Conservation (phyloP, 2,113 vertebrate species). For the Gorsachius goisagi region DNA sequence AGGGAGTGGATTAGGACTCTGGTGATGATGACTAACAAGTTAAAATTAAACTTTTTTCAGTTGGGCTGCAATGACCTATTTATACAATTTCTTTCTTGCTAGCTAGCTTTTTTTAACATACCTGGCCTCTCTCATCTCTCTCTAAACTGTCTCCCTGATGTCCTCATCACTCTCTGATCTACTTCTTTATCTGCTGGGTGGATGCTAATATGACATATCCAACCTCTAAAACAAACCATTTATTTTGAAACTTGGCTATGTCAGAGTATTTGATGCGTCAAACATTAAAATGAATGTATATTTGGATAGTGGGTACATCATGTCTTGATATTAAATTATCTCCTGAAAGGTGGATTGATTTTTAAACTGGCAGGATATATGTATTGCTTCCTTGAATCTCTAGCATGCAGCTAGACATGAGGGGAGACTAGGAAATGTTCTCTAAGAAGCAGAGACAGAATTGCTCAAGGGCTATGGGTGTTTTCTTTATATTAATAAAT, state of each 20-base stretch:
- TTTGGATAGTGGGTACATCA: slow-evolving; percentile 33
- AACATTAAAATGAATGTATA: slow-evolving; percentile 57
- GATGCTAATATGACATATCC: slow-evolving; percentile 72
- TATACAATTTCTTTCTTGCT: slow-evolving; percentile 46
- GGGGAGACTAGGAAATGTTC: not conserved
- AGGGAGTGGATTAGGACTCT: slow-evolving; percentile 8
- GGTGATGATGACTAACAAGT: slow-evolving; percentile 43
- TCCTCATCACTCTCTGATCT: slow-evolving; percentile 71
- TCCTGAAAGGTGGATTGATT: slow-evolving; percentile 42
- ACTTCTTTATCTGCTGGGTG: slow-evolving; percentile 57
- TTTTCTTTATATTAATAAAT: slow-evolving; percentile 52
- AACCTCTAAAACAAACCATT: slow-evolving; percentile 71
- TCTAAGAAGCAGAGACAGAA: not conserved
- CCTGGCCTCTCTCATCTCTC: slow-evolving; percentile 55
- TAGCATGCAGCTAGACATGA: not conserved
- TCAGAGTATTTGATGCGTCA: slow-evolving; percentile 18
- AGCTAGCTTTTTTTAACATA: slow-evolving; percentile 32
- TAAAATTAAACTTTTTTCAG: slow-evolving; percentile 38
- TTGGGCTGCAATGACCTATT: slow-evolving; percentile 61
- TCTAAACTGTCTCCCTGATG: slow-evolving; percentile 68
- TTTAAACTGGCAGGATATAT: slow-evolving; percentile 37
- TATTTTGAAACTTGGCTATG: slow-evolving; percentile 57
- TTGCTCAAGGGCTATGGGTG: slow-evolving; percentile 35
- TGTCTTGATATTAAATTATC: slow-evolving; percentile 60
- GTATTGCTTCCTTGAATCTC: slow-evolving; percentile 32